Conservation (phyloP, 2,797 vertebrate genomes). For the Hephaestus fuliginosus region DNA sequence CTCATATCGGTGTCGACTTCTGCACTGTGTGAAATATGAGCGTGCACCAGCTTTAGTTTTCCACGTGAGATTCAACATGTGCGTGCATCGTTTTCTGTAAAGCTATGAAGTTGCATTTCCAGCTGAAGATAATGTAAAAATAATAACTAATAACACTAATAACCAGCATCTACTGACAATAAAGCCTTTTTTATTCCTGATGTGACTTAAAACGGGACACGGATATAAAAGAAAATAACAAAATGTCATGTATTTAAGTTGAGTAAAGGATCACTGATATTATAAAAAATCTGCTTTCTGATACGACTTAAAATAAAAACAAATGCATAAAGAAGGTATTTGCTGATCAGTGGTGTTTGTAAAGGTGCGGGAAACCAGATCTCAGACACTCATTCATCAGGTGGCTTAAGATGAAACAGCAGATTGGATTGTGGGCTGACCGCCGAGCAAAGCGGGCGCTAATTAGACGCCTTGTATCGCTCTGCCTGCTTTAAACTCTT, state of each 20-base stretch:
- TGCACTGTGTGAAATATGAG: neutral
- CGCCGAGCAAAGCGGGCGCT: neutral
- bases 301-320: neutral
- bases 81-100: too few relatives aligned
- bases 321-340: neutral
- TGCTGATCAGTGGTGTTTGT: neutral
- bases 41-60: too few relatives aligned
- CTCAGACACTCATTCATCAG: neutral
- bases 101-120: too few relatives aligned
- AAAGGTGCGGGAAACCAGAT: neutral
- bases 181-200: neutral
- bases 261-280: neutral
- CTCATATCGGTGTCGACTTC: neutral
- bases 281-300: neutral
- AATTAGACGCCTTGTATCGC: constrained; percentile 39
- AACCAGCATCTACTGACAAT: too few relatives aligned
- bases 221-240: neutral
- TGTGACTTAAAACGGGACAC: neutral
- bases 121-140: too few relatives aligned
- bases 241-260: too few relatives aligned
- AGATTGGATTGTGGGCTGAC: neutral
- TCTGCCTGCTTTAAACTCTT: constrained; percentile 40
- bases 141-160: too few relatives aligned
- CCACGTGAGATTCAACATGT: too few relatives aligned
- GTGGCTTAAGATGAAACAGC: neutral